These are phyloP conservation scores for Xenentodon cancila DNA, from an alignment of 2,797 vertebrate genomes.

Conservation along the genomic window DNA sequence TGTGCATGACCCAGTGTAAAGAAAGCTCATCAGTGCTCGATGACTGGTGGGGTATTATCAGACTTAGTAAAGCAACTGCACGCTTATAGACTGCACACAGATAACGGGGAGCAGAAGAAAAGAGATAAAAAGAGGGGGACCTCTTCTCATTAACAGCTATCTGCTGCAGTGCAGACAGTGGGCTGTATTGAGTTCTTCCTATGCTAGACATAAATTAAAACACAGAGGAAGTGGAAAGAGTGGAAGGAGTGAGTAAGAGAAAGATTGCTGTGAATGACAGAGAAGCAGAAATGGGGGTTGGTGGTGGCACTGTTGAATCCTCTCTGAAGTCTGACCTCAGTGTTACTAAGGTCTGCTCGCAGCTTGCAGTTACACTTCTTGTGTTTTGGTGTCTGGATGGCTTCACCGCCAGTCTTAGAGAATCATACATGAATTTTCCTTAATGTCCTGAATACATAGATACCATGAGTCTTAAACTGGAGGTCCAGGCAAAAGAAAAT, in stretches of 20 bases:
- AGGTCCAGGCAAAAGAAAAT: too few relatives aligned
- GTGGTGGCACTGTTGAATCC: conserved; percentile 4
- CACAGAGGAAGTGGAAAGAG: conserved; percentile 49
- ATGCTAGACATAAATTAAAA: conserved; percentile 91
- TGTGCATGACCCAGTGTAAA: conserved; percentile 94
- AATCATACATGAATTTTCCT: too few relatives aligned
- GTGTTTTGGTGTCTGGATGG: too few relatives aligned
- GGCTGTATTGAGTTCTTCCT: conserved; percentile 89
- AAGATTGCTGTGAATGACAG: conserved; percentile 52
- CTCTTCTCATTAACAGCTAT: conserved; percentile 99
- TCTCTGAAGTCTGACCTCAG: conserved; percentile 12
- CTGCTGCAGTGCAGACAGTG: conserved; percentile 94
- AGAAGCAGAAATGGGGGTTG: conserved; percentile 2
- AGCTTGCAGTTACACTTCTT: too few relatives aligned
- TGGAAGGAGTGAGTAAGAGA: conserved; percentile 42
- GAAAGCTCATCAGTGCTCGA: conserved; percentile 97
- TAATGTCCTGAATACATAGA: too few relatives aligned
- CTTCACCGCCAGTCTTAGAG: too few relatives aligned
- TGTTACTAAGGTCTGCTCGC: neutral
- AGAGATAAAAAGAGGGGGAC: conserved; percentile 90
- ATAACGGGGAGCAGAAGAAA: conserved; percentile 95
- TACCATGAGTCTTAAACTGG: too few relatives aligned
- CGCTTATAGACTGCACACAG: conserved; percentile 97
- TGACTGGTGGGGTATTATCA: conserved; percentile 95
- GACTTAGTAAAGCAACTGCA: conserved; percentile 92